Conservation (phyloP, 1,140 invertebrate genomes). For the Ips nitidus region DNA sequence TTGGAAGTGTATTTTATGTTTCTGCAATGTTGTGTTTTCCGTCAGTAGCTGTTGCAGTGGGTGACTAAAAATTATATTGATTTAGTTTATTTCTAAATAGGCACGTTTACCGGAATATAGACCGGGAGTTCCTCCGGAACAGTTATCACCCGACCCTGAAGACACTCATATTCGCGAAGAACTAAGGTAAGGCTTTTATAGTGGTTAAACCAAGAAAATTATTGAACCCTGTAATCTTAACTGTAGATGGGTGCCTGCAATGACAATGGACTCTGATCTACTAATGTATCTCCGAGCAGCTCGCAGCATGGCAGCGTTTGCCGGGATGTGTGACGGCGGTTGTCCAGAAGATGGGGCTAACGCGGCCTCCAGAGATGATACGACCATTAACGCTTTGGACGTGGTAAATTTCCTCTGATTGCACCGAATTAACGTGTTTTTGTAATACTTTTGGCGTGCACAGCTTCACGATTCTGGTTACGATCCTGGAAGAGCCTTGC, state of each 20-base stretch:
- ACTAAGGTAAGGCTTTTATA: conserved; percentile 55
- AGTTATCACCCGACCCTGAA: conserved; percentile 72
- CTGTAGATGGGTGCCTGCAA: conserved; percentile 81
- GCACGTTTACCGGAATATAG: conserved; percentile 79
- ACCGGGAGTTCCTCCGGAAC: conserved; percentile 66
- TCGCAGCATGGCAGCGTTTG: conserved; percentile 93
- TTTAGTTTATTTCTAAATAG: conserved; percentile 49
- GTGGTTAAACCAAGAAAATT: background rate
- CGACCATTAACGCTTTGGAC: conserved; percentile 95
- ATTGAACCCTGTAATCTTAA: background rate
- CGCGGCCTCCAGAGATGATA: conserved; percentile 94
- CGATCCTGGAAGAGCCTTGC: conserved; percentile 91
- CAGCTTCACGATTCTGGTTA: conserved; percentile 91
- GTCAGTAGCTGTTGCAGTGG: too few species aligned
- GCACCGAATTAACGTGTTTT: background rate
- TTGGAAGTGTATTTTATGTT: too few species aligned
- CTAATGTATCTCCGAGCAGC: conserved; percentile 97
- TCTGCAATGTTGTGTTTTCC: too few species aligned
- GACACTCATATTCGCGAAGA: conserved; percentile 79
- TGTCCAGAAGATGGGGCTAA: conserved; percentile 95
- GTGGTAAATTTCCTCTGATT: conserved; percentile 61
- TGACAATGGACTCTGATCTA: conserved; percentile 90
- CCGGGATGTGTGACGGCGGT: conserved; percentile 95
- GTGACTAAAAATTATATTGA: too few species aligned
- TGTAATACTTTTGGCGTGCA: background rate